Evolutionary conservation across 2,888 invertebrate genomes (phyloP).

Genomic region (Nemotelus pantherinus): DNA sequence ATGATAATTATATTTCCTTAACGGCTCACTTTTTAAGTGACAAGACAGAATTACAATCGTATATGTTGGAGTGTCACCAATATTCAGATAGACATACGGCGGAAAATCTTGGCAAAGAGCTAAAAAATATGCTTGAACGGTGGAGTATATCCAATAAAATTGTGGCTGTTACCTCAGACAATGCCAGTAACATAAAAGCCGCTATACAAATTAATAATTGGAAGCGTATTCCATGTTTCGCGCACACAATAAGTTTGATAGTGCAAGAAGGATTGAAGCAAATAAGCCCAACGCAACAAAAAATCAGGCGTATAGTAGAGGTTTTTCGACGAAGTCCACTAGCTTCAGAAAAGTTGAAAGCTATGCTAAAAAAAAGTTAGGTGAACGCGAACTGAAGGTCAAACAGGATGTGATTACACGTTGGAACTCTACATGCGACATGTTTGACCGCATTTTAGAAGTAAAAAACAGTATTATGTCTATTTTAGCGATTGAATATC

Average conservation of each 20-base stretch:
- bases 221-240: conserved; percentile 52
- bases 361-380: conserved; percentile 11
- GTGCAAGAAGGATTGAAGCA: conserved; percentile 45
- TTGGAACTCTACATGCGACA: conserved; percentile 54
- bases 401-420: conserved; percentile 55
- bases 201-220: conserved; percentile 52
- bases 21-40: no score
- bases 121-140: conserved; percentile 46
- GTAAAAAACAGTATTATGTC: no score
- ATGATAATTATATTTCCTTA: conserved; percentile 52
- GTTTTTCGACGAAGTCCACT: conserved; percentile 32
- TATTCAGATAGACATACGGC: conserved; percentile 53
- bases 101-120: conserved; percentile 47
- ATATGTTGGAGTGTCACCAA: conserved; percentile 49
- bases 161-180: conserved; percentile 51
- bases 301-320: conserved; percentile 34
- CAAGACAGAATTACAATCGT: conserved; percentile 49
- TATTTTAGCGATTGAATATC: no score
- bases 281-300: conserved; percentile 33
- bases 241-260: conserved; percentile 52
- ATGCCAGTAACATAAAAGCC: conserved; percentile 53
- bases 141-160: conserved; percentile 42
- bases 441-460: conserved; percentile 52
- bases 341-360: neutral
- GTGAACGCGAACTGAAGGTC: conserved; percentile 48